Conservation (phyloP, 35 echinoderm and acorn worm genomes). For the Ophiothrix spiculata region DNA sequence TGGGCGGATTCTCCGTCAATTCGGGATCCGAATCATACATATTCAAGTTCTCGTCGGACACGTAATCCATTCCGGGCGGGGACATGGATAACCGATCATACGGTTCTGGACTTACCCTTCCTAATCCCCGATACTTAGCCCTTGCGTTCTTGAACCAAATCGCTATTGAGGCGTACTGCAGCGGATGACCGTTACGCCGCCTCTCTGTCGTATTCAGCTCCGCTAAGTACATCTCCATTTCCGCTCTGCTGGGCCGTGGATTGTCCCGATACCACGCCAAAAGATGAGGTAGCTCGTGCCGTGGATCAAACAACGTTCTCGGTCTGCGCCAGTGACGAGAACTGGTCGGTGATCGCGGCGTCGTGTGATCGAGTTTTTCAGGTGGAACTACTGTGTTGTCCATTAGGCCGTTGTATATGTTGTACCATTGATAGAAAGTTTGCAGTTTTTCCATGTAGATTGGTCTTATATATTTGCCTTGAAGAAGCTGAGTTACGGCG, state of each 20-base stretch:
- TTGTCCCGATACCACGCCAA: constrained; percentile 74
- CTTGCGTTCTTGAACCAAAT: constrained; percentile 99
- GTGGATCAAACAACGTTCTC: constrained; percentile 80
- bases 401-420: constrained; percentile 79
- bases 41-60: not conserved
- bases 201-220: constrained; percentile 86
- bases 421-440: constrained; percentile 89
- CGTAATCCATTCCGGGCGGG: not conserved
- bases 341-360: constrained; percentile 31
- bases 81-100: constrained; percentile 11
- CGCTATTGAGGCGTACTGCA: constrained; percentile 91
- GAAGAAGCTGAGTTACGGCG: constrained; percentile 67
- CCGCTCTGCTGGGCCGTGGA: constrained; percentile 64
- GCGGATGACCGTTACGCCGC: constrained; percentile 66
- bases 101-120: constrained; percentile 21
- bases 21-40: constrained; percentile 11
- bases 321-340: constrained; percentile 48
- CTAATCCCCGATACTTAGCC: constrained; percentile 65
- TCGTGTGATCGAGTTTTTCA: constrained; percentile 54
- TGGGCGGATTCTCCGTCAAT: not conserved
- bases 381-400: constrained; percentile 77
- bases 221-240: constrained; percentile 80
- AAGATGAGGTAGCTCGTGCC: constrained; percentile 72
- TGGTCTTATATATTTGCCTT: constrained; percentile 69
- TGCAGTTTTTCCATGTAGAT: constrained; percentile 72